Conservation (phyloP, 2,797 vertebrate genomes). For the Arctocebus calabarensis region DNA sequence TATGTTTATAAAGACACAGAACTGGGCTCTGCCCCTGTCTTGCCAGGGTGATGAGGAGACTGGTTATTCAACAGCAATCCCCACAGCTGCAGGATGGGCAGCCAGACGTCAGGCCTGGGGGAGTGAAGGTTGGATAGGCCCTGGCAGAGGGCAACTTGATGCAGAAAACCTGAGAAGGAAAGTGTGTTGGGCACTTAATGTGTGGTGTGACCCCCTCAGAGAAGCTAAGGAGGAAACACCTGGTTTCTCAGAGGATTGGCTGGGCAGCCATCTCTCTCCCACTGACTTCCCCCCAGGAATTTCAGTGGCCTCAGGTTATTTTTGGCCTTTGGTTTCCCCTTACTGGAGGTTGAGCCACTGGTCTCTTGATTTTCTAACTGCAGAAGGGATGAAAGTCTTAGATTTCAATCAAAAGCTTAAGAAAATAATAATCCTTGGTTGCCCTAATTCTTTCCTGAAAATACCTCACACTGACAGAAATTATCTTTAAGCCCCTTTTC, state of each 20-base stretch:
- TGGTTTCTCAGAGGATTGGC: neutral
- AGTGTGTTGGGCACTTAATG: no score
- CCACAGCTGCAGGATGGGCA: neutral
- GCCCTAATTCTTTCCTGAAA: slow-evolving; percentile 87
- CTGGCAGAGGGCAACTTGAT: neutral
- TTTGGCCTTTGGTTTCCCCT: slow-evolving; percentile 65
- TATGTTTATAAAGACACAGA: neutral
- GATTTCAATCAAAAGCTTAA: slow-evolving; percentile 88
- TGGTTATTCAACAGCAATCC: neutral
- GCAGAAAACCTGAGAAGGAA: neutral
- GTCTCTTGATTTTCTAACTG: slow-evolving; percentile 78
- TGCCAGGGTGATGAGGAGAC: neutral
- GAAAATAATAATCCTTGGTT: slow-evolving; percentile 87
- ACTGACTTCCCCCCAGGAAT: neutral
- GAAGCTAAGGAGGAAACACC: neutral
- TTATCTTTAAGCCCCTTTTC: slow-evolving; percentile 84
- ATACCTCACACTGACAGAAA: slow-evolving; percentile 84
- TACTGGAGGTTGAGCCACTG: slow-evolving; percentile 68
- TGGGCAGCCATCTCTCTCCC: slow-evolving; percentile 41
- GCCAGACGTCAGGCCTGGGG: rapidly evolving
- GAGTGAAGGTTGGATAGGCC: neutral
- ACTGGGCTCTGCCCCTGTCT: neutral
- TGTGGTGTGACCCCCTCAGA: neutral
- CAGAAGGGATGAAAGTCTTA: slow-evolving; percentile 85
- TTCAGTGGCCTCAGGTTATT: slow-evolving; percentile 45